Conservation (phyloP, 2,888 invertebrate species). For the Ormia ochracea region DNA sequence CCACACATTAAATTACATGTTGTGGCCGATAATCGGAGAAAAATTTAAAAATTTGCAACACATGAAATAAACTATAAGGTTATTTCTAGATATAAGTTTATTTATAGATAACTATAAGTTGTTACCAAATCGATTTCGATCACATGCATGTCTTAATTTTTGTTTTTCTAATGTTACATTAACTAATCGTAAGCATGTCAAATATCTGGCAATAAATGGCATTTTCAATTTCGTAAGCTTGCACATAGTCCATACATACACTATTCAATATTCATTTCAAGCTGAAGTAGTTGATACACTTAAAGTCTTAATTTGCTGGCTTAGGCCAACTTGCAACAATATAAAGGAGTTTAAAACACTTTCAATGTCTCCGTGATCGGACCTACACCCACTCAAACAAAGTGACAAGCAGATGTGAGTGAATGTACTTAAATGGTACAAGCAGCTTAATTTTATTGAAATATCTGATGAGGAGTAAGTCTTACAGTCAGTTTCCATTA, state of each 20-base stretch:
- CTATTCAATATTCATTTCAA: constrained; percentile 21
- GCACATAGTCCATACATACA: background rate
- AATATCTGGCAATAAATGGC: no score
- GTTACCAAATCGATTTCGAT: no score
- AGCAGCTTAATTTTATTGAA: constrained; percentile 56
- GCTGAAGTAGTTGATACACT: constrained; percentile 46
- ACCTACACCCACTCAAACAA: background rate
- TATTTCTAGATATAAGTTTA: no score
- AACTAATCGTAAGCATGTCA: no score
- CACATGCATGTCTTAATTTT: no score
- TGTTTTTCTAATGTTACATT: no score
- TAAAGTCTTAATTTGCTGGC: constrained; percentile 21
- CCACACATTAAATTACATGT: no score
- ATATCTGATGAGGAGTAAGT: constrained; percentile 39
- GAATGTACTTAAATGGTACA: constrained; percentile 41
- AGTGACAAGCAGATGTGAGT: background rate
- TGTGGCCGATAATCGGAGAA: no score
- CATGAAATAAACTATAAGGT: no score
- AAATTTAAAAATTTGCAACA: no score
- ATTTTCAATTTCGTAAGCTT: no score
- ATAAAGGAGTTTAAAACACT: constrained; percentile 22
- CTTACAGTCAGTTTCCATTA: constrained; percentile 48
- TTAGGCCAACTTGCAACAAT: background rate
- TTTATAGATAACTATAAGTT: no score
- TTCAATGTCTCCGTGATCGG: constrained; percentile 11